Base-by-base conservation (phyloP, 1,140 invertebrate genomes). In the Littorina saxatilis region DNA sequence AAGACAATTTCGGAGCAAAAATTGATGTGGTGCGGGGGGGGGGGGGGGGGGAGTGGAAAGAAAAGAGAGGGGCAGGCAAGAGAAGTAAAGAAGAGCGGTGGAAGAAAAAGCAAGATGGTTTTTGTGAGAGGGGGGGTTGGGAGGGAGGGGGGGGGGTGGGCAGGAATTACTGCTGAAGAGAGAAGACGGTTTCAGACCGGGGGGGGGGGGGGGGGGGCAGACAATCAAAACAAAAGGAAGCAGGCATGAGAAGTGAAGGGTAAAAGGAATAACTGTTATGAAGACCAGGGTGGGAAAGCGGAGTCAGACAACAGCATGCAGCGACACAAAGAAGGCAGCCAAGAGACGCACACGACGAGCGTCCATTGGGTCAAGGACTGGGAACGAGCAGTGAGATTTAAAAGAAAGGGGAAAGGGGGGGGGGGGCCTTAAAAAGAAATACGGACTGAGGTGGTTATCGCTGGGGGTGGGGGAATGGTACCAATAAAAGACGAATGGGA, bases 81-180 rank as follows among this genome's bases (percentile, higher is more conserved):
- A n/a, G 37, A 27, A 23, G 61, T 13, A 9, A 32, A 9, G 17
- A 32, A 66, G 61, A 17, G 61, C 32, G 35, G 55, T 13, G n/a
- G 23, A 23, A 58, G 55, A 58, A 58, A 23, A 11, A 23, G 7
- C 17, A 23, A 58, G n/a, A 23, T 5, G 7, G 5, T 61, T 9
- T 61, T 61, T 23, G 5, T 11, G 58, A 23, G 23, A 66, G 61
- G 70, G 4, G 29, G 29, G 70, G 32, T 7, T 11, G 23, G 74
- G 50, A 3, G 74, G 50, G 40, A 27, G 74, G 74, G 40, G 74
- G 74, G 74, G 74, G 37, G 9, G 74, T 20, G 74, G n/a, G n/a
- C n/a, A n/a, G n/a, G n/a, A n/a, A n/a, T n/a, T n/a, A n/a, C n/a
- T n/a, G n/a, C n/a, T n/a, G 40, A 47, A 52, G 17, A 32, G 29